These are phyloP conservation scores for Lepus oiostolus DNA, from an alignment of 2,797 vertebrate species.

Conservation along the genomic window DNA sequence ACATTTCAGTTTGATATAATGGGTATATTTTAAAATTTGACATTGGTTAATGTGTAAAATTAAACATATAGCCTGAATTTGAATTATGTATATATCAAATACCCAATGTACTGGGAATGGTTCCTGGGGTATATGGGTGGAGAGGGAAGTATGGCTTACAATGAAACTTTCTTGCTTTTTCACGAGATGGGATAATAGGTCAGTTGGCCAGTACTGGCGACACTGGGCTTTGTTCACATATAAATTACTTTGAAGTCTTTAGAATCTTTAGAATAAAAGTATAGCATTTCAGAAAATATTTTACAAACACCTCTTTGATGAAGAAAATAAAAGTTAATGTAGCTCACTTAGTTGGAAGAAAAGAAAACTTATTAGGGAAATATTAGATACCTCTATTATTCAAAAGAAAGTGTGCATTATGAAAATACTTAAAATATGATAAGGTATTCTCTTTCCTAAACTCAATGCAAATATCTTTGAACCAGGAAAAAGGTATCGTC, in stretches of 20 bases:
- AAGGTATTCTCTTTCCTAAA: constrained; percentile 65
- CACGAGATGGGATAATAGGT: constrained; percentile 19
- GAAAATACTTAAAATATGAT: constrained; percentile 62
- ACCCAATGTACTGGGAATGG: background rate
- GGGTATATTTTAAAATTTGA: constrained; percentile 64
- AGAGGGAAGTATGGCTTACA: background rate
- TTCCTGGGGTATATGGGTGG: background rate
- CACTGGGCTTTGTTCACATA: constrained; percentile 82
- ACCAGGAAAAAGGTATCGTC: constrained; percentile 56
- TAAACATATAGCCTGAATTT: constrained; percentile 18
- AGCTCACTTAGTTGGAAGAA: constrained; percentile 73
- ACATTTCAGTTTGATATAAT: constrained; percentile 56
- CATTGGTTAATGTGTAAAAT: constrained; percentile 37
- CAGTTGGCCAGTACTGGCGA: constrained; percentile 52
- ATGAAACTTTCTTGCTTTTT: constrained; percentile 32
- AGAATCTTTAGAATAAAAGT: constrained; percentile 87
- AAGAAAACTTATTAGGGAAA: constrained; percentile 56
- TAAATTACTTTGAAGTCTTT: constrained; percentile 81
- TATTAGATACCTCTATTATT: constrained; percentile 53
- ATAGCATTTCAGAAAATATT: constrained; percentile 79
- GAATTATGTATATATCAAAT: background rate
- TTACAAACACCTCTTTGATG: constrained; percentile 79
- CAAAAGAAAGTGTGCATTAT: constrained; percentile 69
- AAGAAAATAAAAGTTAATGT: constrained; percentile 85
- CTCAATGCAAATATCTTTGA: constrained; percentile 69